Base-by-base conservation (phyloP, 2,113 vertebrate species). In the Misgurnus anguillicaudatus region DNA sequence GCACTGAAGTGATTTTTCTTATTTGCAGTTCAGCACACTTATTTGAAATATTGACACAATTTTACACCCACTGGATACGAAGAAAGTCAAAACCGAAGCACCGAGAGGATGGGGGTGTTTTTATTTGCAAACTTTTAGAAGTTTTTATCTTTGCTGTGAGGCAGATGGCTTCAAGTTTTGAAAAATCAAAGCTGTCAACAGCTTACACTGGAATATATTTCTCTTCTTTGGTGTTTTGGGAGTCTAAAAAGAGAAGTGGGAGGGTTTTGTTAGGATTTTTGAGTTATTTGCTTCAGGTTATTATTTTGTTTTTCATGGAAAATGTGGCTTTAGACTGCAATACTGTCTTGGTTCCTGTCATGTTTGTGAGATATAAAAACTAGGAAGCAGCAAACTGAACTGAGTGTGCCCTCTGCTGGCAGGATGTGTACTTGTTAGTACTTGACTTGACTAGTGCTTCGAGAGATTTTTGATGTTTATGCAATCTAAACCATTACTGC, bases 381-480 rank as follows among this genome's bases (percentile, higher is more conserved):
- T 4, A 9, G 36, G 19, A 21, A 11, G 41, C 61, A 38, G 48
- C 58, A 58, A 72, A 73, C 48, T 55, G 61, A 80, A 65, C 53
- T 38, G 64, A 51, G 31, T 63, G 31, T 5, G 24, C 63, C 79
- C 79, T 80, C 79, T 80, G 63, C 71, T 80, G 79, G 70, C 24
- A 55, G 7, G 19, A 72, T 55, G 55, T 65, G 78, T 9, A 48
- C 9, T 62, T 61, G 14, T 74, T 57, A 39, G 51, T 57, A 21
- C 6, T 19, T 19, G 8, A 7, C 7, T 10, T 74, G 1, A 31
- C 24, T 31, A 31, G 24, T 31, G 24, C 24, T 31, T 31, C 24
- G 3, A 31, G 24, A 31, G 24, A n/a, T n/a, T n/a, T n/a, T n/a
- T n/a, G n/a, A n/a, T n/a, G n/a, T n/a, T n/a, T n/a, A n/a, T n/a